Evolutionary conservation across 2,888 invertebrate genomes (phyloP), one percentile per base, ranked within the genome.

Genomic region (Megaustenia siamemsis): DNA sequence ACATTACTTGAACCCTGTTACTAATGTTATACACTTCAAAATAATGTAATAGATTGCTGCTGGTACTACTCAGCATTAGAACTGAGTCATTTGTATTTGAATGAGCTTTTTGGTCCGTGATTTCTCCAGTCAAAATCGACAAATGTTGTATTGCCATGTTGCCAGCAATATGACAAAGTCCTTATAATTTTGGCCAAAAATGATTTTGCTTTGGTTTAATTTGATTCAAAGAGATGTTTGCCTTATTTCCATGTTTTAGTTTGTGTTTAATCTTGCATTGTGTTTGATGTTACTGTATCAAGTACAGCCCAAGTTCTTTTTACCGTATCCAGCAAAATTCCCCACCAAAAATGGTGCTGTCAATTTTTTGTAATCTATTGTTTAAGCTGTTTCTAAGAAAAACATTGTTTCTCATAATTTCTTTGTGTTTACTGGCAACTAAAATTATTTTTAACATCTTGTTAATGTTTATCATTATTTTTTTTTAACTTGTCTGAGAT

Each of bases 281-380:
- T n/a, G 38, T 69, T 38, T 69, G 3, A 69, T 69, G 3, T 69
- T 38, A 38, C 63, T 63, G 32, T 12, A 63, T 63, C 8, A 63
- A 63, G 15, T 32, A 63, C n/a, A 60, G 8, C 32, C 28, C 32
- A 63, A 63, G 63, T 32, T 63, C 18, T 32, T 63, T 15, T 6
- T 28, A 28, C 28, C 28, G 10, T 12, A 32, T 10, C 28, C 12
- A 3, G 32, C 63, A 63, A 12, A 63, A 15, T 63, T 63, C 63
- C 63, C 63, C 35, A 63, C 69, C 69, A 69, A 24, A 38, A 40
- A 40, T 69, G 69, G 69, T 69, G 69, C 69, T 69, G 40, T 5
- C 1, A 10, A 12, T 68, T 69, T 38, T 69, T 69, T 69, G 8
- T 18, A 4, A 69, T 69, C 5, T 40, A 69, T 40, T 40, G 18